Evolutionary conservation across 2,888 invertebrate genomes (phyloP), one percentile per base, ranked within the genome.

Genomic region (Electrophaes corylata): DNA sequence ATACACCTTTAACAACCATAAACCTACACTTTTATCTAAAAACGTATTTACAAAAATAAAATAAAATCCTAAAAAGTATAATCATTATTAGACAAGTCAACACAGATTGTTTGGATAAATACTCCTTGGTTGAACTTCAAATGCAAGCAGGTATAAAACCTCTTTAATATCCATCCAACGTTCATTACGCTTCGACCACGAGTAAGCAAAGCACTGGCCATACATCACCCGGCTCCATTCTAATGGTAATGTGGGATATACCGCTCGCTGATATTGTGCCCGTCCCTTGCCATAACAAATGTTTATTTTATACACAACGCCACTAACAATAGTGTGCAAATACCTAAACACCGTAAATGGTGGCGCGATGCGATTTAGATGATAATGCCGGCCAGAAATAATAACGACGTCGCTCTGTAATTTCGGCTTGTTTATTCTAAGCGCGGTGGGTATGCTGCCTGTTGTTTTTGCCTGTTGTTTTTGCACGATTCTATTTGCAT

Each of bases 231-330:
- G 74, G 77, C 71, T 75, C 88, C 84, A 91, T 91, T 91, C 88
- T 90, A 87, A 91, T 91, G 91, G 83, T 89, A 91, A 91, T 91
- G 72, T 77, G 83, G 86, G 85, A 84, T 87, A 82, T 81, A 75
- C 77, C 76, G 73, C 75, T 66, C 71, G 65, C 81, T 84, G 86
- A 88, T 89, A 90, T 89, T 89, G 88, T 87, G 81, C 72, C 82
- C 81, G 79, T 78, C 84, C 86, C 83, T 82, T 78, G 79, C 84
- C 80, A 84, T 91, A 91, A 91, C 91, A 90, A 91, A 91, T 91
- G 91, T 91, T 91, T 90, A 91, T 91, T 91, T 91, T 91, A 91
- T 91, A 91, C 91, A 89, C 91, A 90, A 81, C 87, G 88, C 86
- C 88, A 89, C 89, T 91, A 89, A 91, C 91, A 91, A 91, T 91